phyloP scores from a whole-genome alignment of 2,797 vertebrate genomes.

The Luscinia megarhynchos region DNA sequence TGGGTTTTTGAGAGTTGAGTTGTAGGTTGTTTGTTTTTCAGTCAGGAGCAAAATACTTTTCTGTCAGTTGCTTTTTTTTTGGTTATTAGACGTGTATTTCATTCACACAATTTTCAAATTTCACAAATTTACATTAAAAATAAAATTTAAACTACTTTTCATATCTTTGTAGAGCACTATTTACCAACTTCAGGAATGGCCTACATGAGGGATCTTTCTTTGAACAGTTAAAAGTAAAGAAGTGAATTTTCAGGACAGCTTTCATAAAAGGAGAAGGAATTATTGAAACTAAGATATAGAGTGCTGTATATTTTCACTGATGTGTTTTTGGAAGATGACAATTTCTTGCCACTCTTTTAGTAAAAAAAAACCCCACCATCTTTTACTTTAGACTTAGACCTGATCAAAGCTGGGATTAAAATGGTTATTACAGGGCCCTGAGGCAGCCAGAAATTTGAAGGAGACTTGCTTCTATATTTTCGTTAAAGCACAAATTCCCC shows the following conservation, averaged over 20 bases:
- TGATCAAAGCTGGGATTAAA: neutral
- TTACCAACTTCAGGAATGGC: neutral
- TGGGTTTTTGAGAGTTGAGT: neutral
- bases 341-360: neutral
- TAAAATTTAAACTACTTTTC: neutral
- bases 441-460: neutral
- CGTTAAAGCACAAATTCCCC: neutral
- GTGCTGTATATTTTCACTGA: fast-evolving
- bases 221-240: neutral
- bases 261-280: neutral
- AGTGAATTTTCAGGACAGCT: neutral
- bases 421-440: neutral
- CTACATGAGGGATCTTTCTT: neutral
- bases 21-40: neutral
- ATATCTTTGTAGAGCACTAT: neutral
- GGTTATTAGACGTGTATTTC: neutral
- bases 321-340: neutral
- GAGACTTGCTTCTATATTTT: neutral
- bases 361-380: neutral
- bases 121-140: neutral
- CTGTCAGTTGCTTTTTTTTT: neutral
- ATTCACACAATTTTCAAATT: neutral
- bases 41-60: neutral
- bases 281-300: neutral
- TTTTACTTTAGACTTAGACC: slow-evolving; percentile 3